Base-by-base conservation (phyloP, 2,888 invertebrate genomes). In the Gastrophysa polygoni region DNA sequence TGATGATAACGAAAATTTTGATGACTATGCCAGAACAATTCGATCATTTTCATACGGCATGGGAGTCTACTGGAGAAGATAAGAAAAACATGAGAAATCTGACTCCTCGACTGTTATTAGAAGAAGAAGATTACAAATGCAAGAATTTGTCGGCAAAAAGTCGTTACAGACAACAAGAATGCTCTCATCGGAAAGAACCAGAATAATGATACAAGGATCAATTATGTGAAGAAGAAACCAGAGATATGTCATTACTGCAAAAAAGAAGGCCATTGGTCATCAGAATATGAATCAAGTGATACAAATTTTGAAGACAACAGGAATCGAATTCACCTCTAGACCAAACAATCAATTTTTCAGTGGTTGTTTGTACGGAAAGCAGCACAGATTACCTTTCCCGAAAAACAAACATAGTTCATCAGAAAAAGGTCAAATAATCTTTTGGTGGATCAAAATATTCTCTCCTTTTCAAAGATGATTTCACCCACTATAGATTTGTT, bases 361-460 rank as follows among this genome's bases (percentile, higher is more conserved):
- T 24, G 24, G 24, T 24, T 24, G 24, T 24, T 24, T 24, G 24
- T 24, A 24, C 7, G 24, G 24, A 5, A 24, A 24, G 7, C 24
- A 24, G 7, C 24, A 24, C 7, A 7, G 7, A 24, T 24, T 24
- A 24, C 24, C 24, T 24, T n/a, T 24, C 7, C 24, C 3, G 24
- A 24, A 24, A 7, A 24, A 7, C 24, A 7, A 24, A n/a, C 59
- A 59, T 28, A 64, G 64, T 8, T 66, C 66, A 1, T 61, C 64
- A 57, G 64, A 62, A 68, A 55, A 68, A 67, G 67, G 63, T 70
- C n/a, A n/a, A n/a, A n/a, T n/a, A n/a, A n/a, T 29, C 28, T 50
- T 50, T 55, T 63, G 50, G 51, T 24, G 62, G 57, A 24, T 57
- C 62, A 21, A 38, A 47, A 44, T 62, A 62, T 34, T 47, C 52